Base-by-base conservation (phyloP, 2,113 vertebrate genomes). In the Peucedramus taeniatus region DNA sequence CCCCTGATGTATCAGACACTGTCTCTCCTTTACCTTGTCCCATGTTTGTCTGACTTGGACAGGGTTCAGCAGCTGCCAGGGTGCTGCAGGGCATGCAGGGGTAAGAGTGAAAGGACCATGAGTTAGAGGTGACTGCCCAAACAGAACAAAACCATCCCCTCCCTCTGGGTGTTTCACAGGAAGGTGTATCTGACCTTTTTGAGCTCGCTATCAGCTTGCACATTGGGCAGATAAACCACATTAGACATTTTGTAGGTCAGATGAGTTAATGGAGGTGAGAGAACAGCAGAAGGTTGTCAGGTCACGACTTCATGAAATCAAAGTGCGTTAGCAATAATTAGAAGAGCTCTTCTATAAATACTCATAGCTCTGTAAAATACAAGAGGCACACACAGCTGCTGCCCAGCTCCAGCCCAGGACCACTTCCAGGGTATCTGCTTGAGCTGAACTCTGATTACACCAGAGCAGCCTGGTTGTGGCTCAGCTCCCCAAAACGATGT, bases 351-450 rank as follows among this genome's bases (percentile, higher is more conserved):
- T 59, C 61, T 90, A 27, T 54, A 90, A 94, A 84, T 60, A 53
- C 37, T 60, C 53, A 18, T 3, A 18, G 21, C 21, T 37, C 35
- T 59, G 24, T 35, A 69, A 87, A 68, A 51, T 35, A 40, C 1
- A 2, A 72, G 37, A 60, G 15, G 53, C 1, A 1, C 33, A 9
- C 26, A 18, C 0, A 0, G 61, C 66, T 80, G n/a, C 57, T 27
- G 23, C 81, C 39, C 60, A 44, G 49, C 12, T 51, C 35, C 54
- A 74, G 69, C 35, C 11, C 33, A 42, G 45, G 59, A n/a, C 18
- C 7, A 7, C 8, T 15, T 49, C 26, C 35, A 64, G 5, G 18
- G 37, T 2, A 0, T 28, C 57, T 79, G 45, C 59, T 59, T 3
- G 2, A n/a, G 68, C 39, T 63, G 17, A 63, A 31, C 30, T 50